Evolutionary conservation across 1,140 invertebrate species (phyloP).

Genomic region (Macrocentrus cingulum): DNA sequence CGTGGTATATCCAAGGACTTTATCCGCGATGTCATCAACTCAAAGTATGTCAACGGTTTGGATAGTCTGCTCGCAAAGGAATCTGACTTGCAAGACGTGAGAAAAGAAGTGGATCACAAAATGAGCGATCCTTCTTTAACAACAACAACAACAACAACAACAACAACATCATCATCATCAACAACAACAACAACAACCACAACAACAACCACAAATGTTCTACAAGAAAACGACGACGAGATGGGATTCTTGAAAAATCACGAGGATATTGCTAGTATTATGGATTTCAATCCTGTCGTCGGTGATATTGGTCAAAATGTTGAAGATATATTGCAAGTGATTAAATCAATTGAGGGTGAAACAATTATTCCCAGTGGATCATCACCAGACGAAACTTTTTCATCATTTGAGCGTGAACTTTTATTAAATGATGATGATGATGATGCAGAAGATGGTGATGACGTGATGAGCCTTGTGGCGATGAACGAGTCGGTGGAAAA

Average conservation of each 20-base stretch:
- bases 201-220: conserved; percentile 67
- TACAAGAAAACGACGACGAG: conserved; percentile 66
- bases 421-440: no score
- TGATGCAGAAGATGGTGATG: conserved; percentile 62
- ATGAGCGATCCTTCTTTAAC: no score
- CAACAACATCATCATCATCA: conserved; percentile 22
- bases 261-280: conserved; percentile 35
- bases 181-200: conserved; percentile 51
- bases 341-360: conserved; percentile 65
- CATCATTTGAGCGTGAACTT: conserved; percentile 63
- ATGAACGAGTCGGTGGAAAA: conserved; percentile 43
- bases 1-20: conserved; percentile 54
- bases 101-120: no score
- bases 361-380: conserved; percentile 3
- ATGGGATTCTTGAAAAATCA: conserved; percentile 64
- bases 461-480: conserved; percentile 62
- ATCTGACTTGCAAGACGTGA: conserved; percentile 36
- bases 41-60: conserved; percentile 52
- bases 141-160: no score
- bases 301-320: conserved; percentile 63
- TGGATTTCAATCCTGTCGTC: conserved; percentile 29
- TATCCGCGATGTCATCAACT: conserved; percentile 57
- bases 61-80: conserved; percentile 46
- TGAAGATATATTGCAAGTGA: conserved; percentile 68
- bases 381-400: conserved; percentile 59